Conservation (phyloP, 2,797 vertebrate genomes). For the Schizopygopsis malacanthus region DNA sequence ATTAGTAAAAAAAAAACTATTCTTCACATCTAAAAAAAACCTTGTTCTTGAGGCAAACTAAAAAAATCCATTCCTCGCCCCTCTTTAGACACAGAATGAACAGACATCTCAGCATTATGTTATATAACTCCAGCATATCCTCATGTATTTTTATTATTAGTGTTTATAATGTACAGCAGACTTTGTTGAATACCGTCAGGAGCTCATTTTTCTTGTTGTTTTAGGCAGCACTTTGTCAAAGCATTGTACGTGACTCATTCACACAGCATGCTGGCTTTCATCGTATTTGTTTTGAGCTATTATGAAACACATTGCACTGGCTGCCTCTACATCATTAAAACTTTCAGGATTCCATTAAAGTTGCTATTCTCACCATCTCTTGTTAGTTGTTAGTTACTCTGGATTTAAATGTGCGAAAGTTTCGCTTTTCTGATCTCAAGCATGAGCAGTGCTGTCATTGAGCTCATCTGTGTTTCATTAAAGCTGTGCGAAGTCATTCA, state of each 20-base stretch:
- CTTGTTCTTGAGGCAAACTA: neutral
- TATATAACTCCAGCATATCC: neutral
- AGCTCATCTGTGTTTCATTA: neutral
- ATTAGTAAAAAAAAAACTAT: neutral
- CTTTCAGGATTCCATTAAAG: constrained; percentile 2
- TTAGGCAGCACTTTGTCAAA: constrained; percentile 10
- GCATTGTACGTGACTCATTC: constrained; percentile 23
- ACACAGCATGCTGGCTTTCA: constrained; percentile 15
- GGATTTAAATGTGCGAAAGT: neutral
- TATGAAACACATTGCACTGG: constrained; percentile 9
- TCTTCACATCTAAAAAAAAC: neutral
- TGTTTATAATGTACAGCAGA: neutral
- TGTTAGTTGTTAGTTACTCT: neutral
- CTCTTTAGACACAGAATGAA: neutral
- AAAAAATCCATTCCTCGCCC: neutral
- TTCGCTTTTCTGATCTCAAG: neutral
- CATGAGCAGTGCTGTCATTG: neutral
- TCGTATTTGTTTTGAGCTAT: constrained; percentile 32
- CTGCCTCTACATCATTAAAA: constrained; percentile 24
- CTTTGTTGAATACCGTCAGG: neutral
- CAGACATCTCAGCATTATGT: neutral
- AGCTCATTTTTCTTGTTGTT: constrained; percentile 10
- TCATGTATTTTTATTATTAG: neutral
- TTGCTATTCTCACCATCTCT: neutral
- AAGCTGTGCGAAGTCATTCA: neutral